A percentile compares a stretch with the other conserved stretches of the same genome.
Conservation (phyloP, 2,888 invertebrate genomes). For the Euproctis similis region DNA sequence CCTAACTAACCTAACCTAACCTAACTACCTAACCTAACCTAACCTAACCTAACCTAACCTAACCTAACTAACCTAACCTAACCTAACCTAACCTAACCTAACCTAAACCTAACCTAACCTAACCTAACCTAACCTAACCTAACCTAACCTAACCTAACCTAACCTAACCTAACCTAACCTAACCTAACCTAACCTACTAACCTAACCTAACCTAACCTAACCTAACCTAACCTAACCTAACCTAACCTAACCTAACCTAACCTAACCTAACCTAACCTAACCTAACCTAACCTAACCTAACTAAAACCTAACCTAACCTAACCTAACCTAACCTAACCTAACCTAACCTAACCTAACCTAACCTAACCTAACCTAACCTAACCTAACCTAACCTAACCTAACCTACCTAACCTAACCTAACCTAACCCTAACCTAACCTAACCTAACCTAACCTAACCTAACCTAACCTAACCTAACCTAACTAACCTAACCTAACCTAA, state of each 20-base stretch:
- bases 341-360: constrained; percentile 3
- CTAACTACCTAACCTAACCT: constrained; percentile 10
- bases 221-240: constrained; percentile 12
- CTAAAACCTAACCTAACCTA: constrained; percentile 3
- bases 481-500: constrained; percentile 3
- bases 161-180: constrained; percentile 8
- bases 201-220: constrained; percentile 13
- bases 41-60: constrained; percentile 19
- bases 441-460: constrained; percentile 4
- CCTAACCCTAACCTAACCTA: no score
- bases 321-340: constrained; percentile 6
- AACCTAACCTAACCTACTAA: no score
- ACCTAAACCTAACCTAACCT: no score
- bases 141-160: constrained; percentile 16
- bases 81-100: constrained; percentile 17
- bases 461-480: constrained; percentile 13
- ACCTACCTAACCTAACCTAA: no score
- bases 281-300: constrained; percentile 11
- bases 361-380: neutral
- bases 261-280: constrained; percentile 13
- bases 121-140: constrained; percentile 15
- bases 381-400: no score
- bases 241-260: constrained; percentile 15
- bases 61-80: constrained; percentile 15
- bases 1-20: no score